Evolutionary conservation across 2,888 invertebrate genomes (phyloP), one percentile per base, ranked within the genome.

Genomic region (Strigamia transsilvanica): DNA sequence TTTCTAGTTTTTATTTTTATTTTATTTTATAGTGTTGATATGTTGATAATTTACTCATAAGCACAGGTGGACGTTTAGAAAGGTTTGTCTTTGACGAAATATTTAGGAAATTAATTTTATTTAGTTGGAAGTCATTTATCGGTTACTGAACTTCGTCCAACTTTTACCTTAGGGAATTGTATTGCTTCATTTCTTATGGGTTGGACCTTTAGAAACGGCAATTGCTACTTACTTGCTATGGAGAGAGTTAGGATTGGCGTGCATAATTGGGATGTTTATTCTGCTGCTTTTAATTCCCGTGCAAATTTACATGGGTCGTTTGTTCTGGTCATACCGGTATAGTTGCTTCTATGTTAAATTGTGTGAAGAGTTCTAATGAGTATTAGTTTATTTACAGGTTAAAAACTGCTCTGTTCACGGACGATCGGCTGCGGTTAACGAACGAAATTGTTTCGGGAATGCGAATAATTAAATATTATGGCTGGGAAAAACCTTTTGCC

Each of bases 381-480:
- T 21, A 21, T 79, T 80, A 4, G 23, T 27, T 46, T 27, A 15
- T 13, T 32, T 80, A 10, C 85, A 92, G 98, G 84, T 91, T 92
- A 87, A 92, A 92, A 86, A 96, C 95, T 0, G 97, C 98, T 0
- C 89, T 90, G 84, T 91, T 93, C 87, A 97, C 97, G 0, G 98
- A 98, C 88, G 93, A 94, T 85, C 91, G 98, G 84, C 94, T 98
- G 66, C 92, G 95, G 81, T 90, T 97, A 80, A 98, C 98, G 96
- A 96, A 94, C 87, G 98, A 99, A 90, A 93, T 98, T 85, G 93
- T 98, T 84, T 92, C 92, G 83, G 98, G 97, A 80, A 96, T 99
- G 89, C 93, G 96, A 89, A 95, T 97, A 2, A 95, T 98, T 84
- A 98, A 98, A 90, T 97, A 98, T 96, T 98, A 97, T 87, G 94